Conservation (phyloP, 2,113 vertebrate species). For the Chamaetylas fuelleborni region DNA sequence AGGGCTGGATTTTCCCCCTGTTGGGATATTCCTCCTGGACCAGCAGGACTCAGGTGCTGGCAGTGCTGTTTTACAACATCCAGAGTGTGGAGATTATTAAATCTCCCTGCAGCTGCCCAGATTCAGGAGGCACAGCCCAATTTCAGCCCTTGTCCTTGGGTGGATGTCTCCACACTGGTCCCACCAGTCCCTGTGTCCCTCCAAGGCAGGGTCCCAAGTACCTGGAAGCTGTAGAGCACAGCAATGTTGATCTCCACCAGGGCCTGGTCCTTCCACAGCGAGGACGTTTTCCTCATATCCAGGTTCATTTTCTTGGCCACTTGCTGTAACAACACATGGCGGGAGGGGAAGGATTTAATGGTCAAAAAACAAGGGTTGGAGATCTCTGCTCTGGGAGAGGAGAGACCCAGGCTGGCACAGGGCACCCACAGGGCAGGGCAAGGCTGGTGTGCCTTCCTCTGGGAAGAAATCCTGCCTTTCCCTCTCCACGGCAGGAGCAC, state of each 20-base stretch:
- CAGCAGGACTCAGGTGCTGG: background rate
- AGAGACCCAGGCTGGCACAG: background rate
- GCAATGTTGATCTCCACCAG: slow-evolving; percentile 98
- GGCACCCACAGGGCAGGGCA: background rate
- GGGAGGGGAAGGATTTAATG: background rate
- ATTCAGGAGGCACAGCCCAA: background rate
- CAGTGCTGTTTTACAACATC: background rate
- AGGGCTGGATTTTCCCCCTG: background rate
- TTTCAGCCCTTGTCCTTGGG: background rate
- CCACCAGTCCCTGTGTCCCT: background rate
- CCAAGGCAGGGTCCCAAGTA: background rate
- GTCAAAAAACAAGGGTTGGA: background rate
- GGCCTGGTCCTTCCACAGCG: slow-evolving; percentile 96
- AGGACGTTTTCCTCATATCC: slow-evolving; percentile 94
- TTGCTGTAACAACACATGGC: slow-evolving; percentile 72
- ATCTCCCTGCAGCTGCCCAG: background rate
- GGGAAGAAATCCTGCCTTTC: background rate
- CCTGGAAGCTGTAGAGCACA: slow-evolving; percentile 96
- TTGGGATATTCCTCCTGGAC: background rate
- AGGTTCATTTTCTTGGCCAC: slow-evolving; percentile 92
- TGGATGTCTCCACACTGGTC: background rate
- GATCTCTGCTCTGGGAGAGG: background rate
- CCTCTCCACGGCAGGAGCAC: background rate
- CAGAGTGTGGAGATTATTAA: background rate
- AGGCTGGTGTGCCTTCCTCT: background rate